Evolutionary conservation across 2,888 invertebrate genomes (phyloP).

Genomic region (Cylindroiulus punctatus): DNA sequence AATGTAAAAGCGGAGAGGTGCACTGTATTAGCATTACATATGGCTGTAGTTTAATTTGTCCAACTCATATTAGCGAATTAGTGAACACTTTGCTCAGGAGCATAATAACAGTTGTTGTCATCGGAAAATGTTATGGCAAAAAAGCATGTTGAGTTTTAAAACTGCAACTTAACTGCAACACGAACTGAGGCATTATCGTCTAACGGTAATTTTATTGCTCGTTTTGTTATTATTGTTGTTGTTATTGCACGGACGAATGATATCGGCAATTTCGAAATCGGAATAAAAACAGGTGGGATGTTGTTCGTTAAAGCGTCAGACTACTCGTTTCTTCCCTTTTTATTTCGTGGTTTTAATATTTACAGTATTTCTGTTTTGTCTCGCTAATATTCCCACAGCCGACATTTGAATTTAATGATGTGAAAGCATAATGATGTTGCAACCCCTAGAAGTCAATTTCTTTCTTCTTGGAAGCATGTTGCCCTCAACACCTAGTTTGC

Average conservation of each 20-base stretch:
- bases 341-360: background rate
- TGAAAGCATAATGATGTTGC: slow-evolving; percentile 44
- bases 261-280: background rate
- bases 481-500: slow-evolving; percentile 5
- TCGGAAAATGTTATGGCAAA: too few relatives aligned
- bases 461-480: background rate
- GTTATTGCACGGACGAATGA: background rate
- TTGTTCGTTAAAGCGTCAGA: background rate
- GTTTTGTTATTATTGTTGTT: background rate
- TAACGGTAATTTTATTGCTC: background rate
- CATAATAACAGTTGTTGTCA: too few relatives aligned
- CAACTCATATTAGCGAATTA: too few relatives aligned
- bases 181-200: background rate
- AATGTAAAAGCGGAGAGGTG: too few relatives aligned
- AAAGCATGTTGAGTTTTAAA: too few relatives aligned
- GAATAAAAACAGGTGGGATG: slow-evolving; percentile 17
- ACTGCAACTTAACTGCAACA: background rate
- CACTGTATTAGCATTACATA: too few relatives aligned
- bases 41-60: too few relatives aligned
- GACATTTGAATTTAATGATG: slow-evolving; percentile 45
- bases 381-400: slow-evolving; percentile 47
- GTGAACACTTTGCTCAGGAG: too few relatives aligned
- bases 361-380: slow-evolving; percentile 23
- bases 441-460: slow-evolving; percentile 6
- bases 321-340: background rate